A percentile compares a stretch with the other conserved stretches of the same genome.
These are phyloP conservation scores for Sphecodes monilicornis DNA, from an alignment of 2,888 invertebrate species.

Conservation along the genomic window DNA sequence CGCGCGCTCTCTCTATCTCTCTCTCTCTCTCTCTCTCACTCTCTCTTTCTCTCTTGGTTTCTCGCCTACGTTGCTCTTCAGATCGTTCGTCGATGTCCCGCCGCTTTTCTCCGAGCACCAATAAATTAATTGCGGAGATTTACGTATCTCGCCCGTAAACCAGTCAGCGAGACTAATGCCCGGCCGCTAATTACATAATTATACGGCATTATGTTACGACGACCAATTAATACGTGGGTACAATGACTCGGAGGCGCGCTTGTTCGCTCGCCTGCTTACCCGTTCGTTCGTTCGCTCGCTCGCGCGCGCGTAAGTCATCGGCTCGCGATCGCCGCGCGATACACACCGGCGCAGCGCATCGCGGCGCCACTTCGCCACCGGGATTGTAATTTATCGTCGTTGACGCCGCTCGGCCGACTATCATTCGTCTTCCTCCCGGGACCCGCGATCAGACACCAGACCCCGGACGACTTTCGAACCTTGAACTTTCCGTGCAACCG, in stretches of 20 bases:
- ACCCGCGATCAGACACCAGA: conserved; percentile 9
- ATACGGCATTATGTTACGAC: conserved; percentile 81
- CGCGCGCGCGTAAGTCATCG: conserved; percentile 66
- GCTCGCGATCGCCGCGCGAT: conserved; percentile 56
- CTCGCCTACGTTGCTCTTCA: conserved; percentile 30
- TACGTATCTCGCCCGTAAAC: conserved; percentile 83
- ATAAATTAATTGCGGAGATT: conserved; percentile 83
- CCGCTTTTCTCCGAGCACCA: conserved; percentile 67
- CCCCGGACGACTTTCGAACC: conserved; percentile 28
- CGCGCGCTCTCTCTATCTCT: neutral
- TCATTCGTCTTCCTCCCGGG: conserved; percentile 34
- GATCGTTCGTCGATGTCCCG: conserved; percentile 17
- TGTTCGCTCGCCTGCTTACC: neutral
- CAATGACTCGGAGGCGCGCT: conserved; percentile 65
- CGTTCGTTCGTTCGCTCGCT: no score
- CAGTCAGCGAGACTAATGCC: conserved; percentile 81
- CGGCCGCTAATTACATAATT: conserved; percentile 83
- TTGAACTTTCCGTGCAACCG: conserved; percentile 21
- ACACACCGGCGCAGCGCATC: conserved; percentile 21
- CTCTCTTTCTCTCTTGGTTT: neutral
- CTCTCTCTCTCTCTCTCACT: neutral
- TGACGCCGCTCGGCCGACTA: conserved; percentile 76
- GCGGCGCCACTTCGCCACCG: conserved; percentile 46
- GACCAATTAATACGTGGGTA: conserved; percentile 77
- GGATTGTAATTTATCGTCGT: conserved; percentile 81